These are phyloP conservation scores for Acanthosepion lycidas DNA, from an alignment of 2,888 invertebrate species.

Conservation along the genomic window DNA sequence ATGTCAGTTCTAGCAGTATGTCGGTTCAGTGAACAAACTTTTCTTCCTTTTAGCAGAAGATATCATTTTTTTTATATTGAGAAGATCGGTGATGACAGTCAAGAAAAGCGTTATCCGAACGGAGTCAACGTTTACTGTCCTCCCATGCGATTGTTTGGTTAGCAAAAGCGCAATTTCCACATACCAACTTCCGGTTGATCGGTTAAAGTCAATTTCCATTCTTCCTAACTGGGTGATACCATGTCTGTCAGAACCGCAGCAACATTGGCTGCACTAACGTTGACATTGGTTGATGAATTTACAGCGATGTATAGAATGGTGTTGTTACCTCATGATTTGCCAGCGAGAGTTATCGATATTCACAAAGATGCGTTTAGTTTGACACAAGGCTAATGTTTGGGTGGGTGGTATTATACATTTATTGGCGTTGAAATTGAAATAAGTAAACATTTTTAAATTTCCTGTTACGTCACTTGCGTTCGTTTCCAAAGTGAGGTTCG, in stretches of 20 bases:
- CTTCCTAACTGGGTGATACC: not conserved
- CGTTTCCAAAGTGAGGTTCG: too few species aligned
- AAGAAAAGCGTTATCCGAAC: not conserved
- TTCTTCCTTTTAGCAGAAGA: not conserved
- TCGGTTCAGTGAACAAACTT: too few species aligned
- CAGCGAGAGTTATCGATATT: not conserved
- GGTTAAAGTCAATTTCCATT: not conserved
- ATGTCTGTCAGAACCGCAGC: not conserved
- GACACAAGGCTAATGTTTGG: not conserved
- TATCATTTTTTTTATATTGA: not conserved
- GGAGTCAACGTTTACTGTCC: not conserved
- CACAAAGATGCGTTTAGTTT: not conserved
- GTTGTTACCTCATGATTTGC: not conserved
- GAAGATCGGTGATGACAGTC: not conserved
- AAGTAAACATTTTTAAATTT: too few species aligned
- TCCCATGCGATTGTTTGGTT: not conserved
- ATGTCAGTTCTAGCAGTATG: not conserved
- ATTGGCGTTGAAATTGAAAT: too few species aligned
- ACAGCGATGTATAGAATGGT: not conserved
- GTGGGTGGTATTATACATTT: too few species aligned
- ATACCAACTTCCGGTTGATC: not conserved
- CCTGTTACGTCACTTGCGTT: too few species aligned
- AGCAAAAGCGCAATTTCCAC: not conserved
- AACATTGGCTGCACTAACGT: not conserved
- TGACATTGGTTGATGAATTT: not conserved